Conservation (phyloP, 2,113 vertebrate species). For the Lamprotornis superbus region DNA sequence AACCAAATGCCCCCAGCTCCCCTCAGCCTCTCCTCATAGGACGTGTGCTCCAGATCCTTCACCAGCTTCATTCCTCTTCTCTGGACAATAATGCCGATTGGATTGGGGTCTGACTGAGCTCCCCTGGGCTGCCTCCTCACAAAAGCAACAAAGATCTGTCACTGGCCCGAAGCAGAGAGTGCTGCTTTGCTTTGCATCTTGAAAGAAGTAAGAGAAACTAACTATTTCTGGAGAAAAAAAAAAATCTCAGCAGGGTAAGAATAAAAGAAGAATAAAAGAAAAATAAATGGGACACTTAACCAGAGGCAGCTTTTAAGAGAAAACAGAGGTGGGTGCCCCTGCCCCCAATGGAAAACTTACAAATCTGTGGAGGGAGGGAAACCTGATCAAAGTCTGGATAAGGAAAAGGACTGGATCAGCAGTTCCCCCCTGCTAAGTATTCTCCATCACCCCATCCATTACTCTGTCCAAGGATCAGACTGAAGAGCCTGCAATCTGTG, state of each 20-base stretch:
- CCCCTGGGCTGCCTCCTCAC: not conserved
- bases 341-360: accelerated
- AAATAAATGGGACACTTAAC: not conserved
- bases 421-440: not conserved
- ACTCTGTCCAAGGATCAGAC: not conserved
- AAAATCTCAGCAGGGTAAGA: not conserved
- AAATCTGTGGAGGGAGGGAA: not conserved
- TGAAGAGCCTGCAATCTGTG: not conserved
- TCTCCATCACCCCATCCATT: not conserved
- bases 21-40: not conserved
- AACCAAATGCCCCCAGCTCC: not conserved
- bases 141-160: not conserved
- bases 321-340: not conserved
- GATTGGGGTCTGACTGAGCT: not conserved
- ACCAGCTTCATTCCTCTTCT: not conserved
- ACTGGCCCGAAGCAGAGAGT: not conserved
- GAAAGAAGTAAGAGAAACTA: not conserved
- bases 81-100: not conserved
- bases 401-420: not conserved
- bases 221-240: not conserved
- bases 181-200: not conserved
- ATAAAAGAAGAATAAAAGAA: not conserved
- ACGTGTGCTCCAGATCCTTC: not conserved
- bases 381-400: not conserved
- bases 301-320: not conserved